phyloP scores from a whole-genome alignment of 2,888 invertebrate genomes.

The Pantelozetes paolii region DNA sequence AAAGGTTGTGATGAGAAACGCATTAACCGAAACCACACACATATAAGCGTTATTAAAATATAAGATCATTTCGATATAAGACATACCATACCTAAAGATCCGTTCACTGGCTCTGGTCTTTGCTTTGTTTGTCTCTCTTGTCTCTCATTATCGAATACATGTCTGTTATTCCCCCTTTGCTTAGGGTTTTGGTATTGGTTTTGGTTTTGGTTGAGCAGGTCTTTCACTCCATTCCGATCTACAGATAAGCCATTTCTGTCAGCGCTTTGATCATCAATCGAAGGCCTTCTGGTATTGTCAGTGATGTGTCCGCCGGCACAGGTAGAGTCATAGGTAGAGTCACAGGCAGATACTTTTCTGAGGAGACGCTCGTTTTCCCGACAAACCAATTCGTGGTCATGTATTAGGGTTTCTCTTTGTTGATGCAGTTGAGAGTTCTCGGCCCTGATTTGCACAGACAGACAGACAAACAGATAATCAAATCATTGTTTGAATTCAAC shows the following conservation, averaged over 20 bases:
- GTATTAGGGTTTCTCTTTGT: conserved; percentile 69
- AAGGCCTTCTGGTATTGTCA: conserved; percentile 16
- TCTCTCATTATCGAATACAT: conserved; percentile 20
- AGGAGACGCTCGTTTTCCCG: conserved; percentile 82
- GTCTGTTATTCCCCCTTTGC: conserved; percentile 15
- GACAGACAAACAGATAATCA: conserved; percentile 20
- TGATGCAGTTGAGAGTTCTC: conserved; percentile 80
- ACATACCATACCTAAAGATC: conserved; percentile 24
- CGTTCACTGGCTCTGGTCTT: background rate
- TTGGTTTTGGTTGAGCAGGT: conserved; percentile 18
- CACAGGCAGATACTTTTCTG: conserved; percentile 62
- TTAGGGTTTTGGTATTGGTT: background rate
- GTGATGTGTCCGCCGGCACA: conserved; percentile 55
- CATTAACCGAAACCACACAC: conserved; percentile 34
- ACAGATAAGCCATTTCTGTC: conserved; percentile 5
- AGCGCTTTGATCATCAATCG: conserved; percentile 17
- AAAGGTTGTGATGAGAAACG: conserved; percentile 24
- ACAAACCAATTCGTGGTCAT: conserved; percentile 84
- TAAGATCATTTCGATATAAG: conserved; percentile 27
- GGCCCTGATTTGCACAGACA: conserved; percentile 58
- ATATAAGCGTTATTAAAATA: conserved; percentile 34
- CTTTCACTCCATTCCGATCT: conserved; percentile 21
- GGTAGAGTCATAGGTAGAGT: background rate
- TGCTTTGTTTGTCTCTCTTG: conserved; percentile 29
- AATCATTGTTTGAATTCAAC: conserved; percentile 8